A percentile compares a stretch with the other conserved stretches of the same genome.
Evolutionary conservation across 2,113 vertebrate genomes (phyloP).

Genomic region (Rhinolophus sinicus): DNA sequence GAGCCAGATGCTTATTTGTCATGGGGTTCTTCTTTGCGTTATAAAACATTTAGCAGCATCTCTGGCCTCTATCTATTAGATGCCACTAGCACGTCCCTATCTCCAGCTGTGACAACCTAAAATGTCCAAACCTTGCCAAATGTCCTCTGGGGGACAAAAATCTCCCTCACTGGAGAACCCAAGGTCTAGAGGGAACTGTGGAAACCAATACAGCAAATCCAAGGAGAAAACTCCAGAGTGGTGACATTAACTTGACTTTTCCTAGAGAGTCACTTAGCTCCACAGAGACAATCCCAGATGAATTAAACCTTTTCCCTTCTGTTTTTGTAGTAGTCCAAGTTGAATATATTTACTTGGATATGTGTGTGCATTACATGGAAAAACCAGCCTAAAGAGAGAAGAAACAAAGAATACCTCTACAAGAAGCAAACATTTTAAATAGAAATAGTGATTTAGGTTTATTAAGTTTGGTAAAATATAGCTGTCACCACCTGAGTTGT

Average conservation of each 20-base stretch:
- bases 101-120: background rate
- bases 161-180: background rate
- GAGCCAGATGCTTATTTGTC: background rate
- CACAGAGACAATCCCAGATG: background rate
- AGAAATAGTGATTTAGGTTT: background rate
- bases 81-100: background rate
- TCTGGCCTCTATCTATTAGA: background rate
- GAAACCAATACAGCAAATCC: background rate
- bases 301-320: background rate
- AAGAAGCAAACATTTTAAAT: background rate
- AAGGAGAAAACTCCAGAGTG: background rate
- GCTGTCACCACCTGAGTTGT: background rate
- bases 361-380: background rate
- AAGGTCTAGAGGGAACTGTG: background rate
- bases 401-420: background rate
- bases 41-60: background rate
- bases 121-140: background rate
- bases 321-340: background rate
- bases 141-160: background rate
- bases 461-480: background rate
- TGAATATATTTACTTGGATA: background rate
- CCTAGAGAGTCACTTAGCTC: background rate
- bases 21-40: background rate
- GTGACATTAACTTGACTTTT: background rate
- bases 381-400: slow-evolving; percentile 40